Conservation (phyloP, 2,113 vertebrate genomes). For the Harpagus bidentatus region DNA sequence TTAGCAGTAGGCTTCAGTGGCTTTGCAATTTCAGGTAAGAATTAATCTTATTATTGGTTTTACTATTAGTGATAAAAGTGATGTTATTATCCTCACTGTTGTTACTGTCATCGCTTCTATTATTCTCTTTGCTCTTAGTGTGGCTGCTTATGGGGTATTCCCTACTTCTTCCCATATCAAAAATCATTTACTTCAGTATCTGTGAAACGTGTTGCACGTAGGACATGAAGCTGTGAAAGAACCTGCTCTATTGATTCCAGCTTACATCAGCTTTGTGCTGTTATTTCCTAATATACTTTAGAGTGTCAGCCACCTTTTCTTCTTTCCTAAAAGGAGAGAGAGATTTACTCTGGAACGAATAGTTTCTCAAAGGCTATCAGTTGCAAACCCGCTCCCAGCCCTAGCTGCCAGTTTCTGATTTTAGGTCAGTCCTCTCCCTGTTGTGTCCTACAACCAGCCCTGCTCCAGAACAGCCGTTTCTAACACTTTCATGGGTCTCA, state of each 20-base stretch:
- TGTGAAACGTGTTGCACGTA: neutral
- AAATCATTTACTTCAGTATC: neutral
- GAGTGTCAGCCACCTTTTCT: neutral
- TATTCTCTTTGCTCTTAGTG: neutral
- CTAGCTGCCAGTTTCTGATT: neutral
- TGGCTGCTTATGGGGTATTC: neutral
- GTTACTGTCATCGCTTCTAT: neutral
- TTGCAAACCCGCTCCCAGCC: neutral
- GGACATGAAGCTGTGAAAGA: neutral
- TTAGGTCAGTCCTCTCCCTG: neutral
- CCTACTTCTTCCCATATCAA: neutral
- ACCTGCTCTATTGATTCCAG: neutral
- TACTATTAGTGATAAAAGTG: neutral
- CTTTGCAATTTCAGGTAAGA: conserved; percentile 96
- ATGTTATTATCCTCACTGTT: neutral
- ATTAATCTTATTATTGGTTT: neutral
- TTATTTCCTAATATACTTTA: neutral
- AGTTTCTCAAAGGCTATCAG: neutral
- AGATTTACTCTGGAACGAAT: neutral
- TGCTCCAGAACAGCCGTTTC: neutral
- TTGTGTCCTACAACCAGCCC: neutral
- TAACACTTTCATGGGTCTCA: neutral
- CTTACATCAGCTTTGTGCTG: neutral
- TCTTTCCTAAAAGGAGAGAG: neutral
- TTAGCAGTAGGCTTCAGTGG: conserved; percentile 97